These are phyloP conservation scores for Cremastinae sp. DNA, from an alignment of 2,888 invertebrate genomes.

Conservation along the genomic window DNA sequence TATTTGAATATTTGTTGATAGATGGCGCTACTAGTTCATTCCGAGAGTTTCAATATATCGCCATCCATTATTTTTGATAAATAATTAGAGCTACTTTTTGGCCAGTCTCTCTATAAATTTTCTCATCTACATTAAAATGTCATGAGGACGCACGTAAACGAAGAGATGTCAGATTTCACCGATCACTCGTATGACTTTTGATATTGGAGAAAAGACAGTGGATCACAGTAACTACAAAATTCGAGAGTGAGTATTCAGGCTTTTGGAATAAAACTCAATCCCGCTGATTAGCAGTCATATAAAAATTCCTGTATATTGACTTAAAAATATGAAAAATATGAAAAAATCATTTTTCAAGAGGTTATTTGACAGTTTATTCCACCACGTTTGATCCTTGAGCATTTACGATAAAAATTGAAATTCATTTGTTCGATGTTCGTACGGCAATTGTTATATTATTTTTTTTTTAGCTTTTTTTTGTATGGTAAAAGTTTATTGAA, in stretches of 20 bases:
- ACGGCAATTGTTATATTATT: conserved; percentile 6
- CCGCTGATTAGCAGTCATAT: not conserved
- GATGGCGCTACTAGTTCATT: no score
- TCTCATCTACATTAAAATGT: conserved; percentile 4
- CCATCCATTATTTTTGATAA: not conserved
- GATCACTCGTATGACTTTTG: conserved; percentile 63
- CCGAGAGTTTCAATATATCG: no score
- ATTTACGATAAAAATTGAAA: not conserved
- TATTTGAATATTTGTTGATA: not conserved
- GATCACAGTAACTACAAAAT: conserved; percentile 50
- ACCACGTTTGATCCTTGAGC: not conserved
- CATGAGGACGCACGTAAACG: conserved; percentile 58
- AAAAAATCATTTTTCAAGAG: conserved; percentile 58
- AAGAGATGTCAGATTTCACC: conserved; percentile 68
- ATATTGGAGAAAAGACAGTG: conserved; percentile 56
- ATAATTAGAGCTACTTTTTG: no score
- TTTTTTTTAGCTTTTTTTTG: conserved; percentile 1
- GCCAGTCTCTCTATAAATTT: not conserved
- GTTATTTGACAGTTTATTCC: conserved; percentile 61
- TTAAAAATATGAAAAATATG: not conserved
- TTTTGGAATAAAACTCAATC: not conserved
- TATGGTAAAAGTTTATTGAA: not conserved
- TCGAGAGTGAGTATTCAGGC: conserved; percentile 37
- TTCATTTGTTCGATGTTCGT: not conserved
- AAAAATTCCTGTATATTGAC: conserved; percentile 7